These are phyloP conservation scores for Syncerus caffer DNA, from an alignment of 2,797 vertebrate species.

Conservation along the genomic window DNA sequence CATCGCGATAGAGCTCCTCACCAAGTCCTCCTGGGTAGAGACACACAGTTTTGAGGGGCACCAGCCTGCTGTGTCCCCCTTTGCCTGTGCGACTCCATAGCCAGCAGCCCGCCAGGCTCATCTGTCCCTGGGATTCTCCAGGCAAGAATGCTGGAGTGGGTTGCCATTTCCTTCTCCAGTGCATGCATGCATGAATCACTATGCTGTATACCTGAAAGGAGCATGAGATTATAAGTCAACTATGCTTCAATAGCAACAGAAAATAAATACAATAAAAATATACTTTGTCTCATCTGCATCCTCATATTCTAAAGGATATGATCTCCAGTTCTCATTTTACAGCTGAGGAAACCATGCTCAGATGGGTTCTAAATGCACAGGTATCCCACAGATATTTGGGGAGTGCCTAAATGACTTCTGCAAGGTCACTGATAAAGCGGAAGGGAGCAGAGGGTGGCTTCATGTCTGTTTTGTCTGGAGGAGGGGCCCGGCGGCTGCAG, in stretches of 20 bases:
- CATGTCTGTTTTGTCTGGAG: not conserved
- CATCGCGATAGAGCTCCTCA: accelerated
- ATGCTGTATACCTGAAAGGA: not conserved
- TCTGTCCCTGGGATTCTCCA: not conserved
- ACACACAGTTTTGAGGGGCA: not conserved
- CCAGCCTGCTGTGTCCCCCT: not conserved
- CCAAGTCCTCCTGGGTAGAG: not conserved
- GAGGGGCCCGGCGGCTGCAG: not conserved
- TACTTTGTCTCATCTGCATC: not conserved
- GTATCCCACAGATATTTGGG: not conserved
- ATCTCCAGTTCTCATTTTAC: not conserved
- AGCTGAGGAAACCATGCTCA: not conserved
- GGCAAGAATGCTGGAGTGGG: not conserved
- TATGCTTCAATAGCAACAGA: not conserved
- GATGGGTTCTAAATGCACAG: not conserved
- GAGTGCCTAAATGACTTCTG: not conserved
- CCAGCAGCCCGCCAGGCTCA: not conserved
- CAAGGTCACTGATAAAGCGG: not conserved
- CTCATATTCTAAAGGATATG: not conserved
- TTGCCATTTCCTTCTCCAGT: not conserved
- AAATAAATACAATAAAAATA: not conserved
- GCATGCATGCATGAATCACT: not conserved
- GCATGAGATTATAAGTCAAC: not conserved
- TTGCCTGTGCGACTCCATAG: not conserved
- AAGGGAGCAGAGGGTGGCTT: not conserved